Evolutionary conservation across 2,888 invertebrate species (phyloP), one percentile per base, ranked within the genome.

Genomic region (Sinhomidia bicolor): DNA sequence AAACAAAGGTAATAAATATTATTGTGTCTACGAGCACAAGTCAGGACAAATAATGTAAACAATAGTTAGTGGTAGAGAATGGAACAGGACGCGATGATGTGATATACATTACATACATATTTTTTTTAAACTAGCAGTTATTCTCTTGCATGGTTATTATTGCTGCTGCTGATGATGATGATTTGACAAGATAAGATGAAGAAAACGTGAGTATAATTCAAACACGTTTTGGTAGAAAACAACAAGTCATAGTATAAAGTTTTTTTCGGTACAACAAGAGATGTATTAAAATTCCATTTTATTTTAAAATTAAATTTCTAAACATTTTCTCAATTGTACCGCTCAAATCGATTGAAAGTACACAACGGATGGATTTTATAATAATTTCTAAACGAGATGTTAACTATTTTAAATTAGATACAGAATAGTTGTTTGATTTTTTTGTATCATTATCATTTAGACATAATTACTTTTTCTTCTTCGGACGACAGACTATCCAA

Each of bases 1-100:
- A 76, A 51, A 76, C 76, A 76, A 54, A 51, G n/a, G 44, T 14
- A 54, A 76, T 76, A 51, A 76, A 51, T 71, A 47, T 26, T 26
- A 47, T 29, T 76, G 51, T 76, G 51, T 29, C 54, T 51, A 17
- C 51, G 7, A 23, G 26, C n/a, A n/a, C n/a, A n/a, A 71, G 17
- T 71, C 17, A 65, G 36, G 29, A 65, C 0, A 62, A 14, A 29
- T 29, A 65, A 65, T 36, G 36, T 65, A 65, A 65, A 65, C 65
- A 65, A 36, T 36, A 10, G 23, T 71, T 17, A 23, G 0, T 10
- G 12, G 14, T n/a, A n/a, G n/a, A n/a, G 47, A 47, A 47, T 47
- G 47, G 47, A 47, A 47, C 47, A 47, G 47, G 47, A 47, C 47
- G 10, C 12, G 12, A 47, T 47, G 12, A 12, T n/a, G 4, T n/a